Evolutionary conservation across 2,113 vertebrate species (phyloP), one percentile per base, ranked within the genome.

Genomic region (Glaucomys volans): DNA sequence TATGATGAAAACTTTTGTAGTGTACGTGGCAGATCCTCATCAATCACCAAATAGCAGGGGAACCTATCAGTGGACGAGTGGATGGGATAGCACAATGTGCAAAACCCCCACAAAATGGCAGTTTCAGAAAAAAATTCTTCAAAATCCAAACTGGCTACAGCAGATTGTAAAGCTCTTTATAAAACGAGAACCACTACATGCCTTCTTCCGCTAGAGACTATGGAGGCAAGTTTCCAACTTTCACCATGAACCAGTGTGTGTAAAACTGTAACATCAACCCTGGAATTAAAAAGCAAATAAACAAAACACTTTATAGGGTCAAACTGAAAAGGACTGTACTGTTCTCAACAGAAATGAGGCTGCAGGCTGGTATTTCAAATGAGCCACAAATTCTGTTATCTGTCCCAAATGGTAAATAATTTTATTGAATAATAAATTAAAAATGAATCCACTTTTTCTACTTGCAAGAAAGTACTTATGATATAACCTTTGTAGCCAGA

Each of bases 341-440:
- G 97, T 97, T 97, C 95, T 96, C 86, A 52, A 94, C 20, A 97
- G 93, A 96, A 97, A 94, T 37, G 59, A 96, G 93, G 74, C 79
- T 92, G 28, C 54, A 94, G 86, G 44, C 92, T 97, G 83, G 75
- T 89, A 94, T 97, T 97, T 97, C 91, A 93, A 97, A 97, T 71
- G 54, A 96, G 77, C 94, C 97, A 97, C 91, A 96, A 93, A 93
- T 93, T 96, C 77, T 89, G 79, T 95, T 95, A 93, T 97, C 96
- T 94, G 95, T 96, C 96, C 83, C 97, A 96, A 96, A 81, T 96
- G 95, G 93, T 96, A 93, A 97, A 97, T 97, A 96, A 95, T 91
- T 97, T 97, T 97, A 97, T 93, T 97, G 89, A 97, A 87, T 96
- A 97, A 97, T 96, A 98, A 97, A 96, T 97, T 96, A 87, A 94